Base-by-base conservation (phyloP, 2,113 vertebrate species). In the Leptodactylus fuscus region DNA sequence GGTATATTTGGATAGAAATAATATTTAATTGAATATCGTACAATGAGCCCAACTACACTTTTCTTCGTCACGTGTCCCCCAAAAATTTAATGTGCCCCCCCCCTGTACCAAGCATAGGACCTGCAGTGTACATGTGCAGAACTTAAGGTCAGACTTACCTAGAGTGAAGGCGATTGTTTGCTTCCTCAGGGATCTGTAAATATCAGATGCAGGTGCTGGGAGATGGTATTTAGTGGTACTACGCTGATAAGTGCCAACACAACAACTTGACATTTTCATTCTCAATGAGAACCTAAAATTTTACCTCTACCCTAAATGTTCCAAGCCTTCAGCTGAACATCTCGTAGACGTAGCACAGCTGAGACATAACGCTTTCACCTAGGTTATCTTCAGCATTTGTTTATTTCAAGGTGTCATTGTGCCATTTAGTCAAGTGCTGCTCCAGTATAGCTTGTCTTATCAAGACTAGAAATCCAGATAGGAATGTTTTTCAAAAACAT, bases 261-360 rank as follows among this genome's bases (percentile, higher is more conserved):
- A 38, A 38, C 65, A 69, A 69, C 18, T 69, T 69, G 65, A 69
- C 65, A 69, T 69, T 69, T 36, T 38, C 65, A 69, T 69, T 15
- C 34, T 69, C 32, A 8, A 22, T 69, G 34, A 69, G 29, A 69
- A 69, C 34, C 32, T 69, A 69, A 38, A 34, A 13, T 10, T 69
- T 38, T 69, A 38, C 65, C 65, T 36, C 34, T 69, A 4, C 34
- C 65, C 65, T 36, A 38, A 69, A 69, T 67, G 29, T 36, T 73
- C 18, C 27, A 6, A 48, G 60, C 10, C 60, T 32, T 65, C 27
- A 13, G 60, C 62, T 69, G 65, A 22, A 38, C 0, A 18, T 69
- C 65, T 20, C 8, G 32, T 38, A 69, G 34, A 69, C 13, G 18
- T 7, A 36, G 65, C 32, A 34, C 1, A 69, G 62, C 18, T 16